Evolutionary conservation across 2,113 vertebrate genomes (phyloP), one percentile per base, ranked within the genome.

Genomic region (Stegastes partitus): DNA sequence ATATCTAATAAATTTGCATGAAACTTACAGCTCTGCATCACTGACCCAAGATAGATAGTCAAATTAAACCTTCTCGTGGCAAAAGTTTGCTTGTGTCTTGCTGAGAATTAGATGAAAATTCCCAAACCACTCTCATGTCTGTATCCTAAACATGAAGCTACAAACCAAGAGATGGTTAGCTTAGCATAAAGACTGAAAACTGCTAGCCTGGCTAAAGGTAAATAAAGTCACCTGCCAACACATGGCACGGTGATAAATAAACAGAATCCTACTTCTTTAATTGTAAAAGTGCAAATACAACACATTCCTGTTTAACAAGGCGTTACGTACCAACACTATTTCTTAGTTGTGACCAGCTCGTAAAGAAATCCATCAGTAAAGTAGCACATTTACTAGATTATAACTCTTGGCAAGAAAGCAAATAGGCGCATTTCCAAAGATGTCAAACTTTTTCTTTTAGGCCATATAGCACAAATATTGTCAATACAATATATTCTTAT

Each of bases 1-100:
- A 16, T 49, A 42, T 49, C n/a, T 37, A 22, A 71, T 57, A 37
- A n/a, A 58, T 74, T 47, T 70, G 28, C 28, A 78, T 72, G 14
- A 57, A 54, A 34, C 5, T 45, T 26, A 18, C 11, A 64, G 47
- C 34, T 59, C n/a, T 37, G 18, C 22, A 39, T 77, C 39, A 39
- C 11, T 65, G 61, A 77, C 49, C 50, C 44, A 10, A 68, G 53
- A 64, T 39, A 15, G 8, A 23, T 1, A 25, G n/a, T 61, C 15
- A 77, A 19, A 39, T 26, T 55, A 34, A 63, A 72, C 8, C 16
- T 71, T 42, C 50, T n/a, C 8, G 3, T 26, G n/a, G 51, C 49
- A 39, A n/a, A 15, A 3, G 19, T 70, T 6, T n/a, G 31, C 65
- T 42, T 2, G 4, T 73, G 12, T 70, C 42, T 49, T 37, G 15